A percentile compares a stretch with the other conserved stretches of the same genome.
phyloP scores from a whole-genome alignment of 92 coral and sea anemone species.

The Umimayanthus chanpuru region DNA sequence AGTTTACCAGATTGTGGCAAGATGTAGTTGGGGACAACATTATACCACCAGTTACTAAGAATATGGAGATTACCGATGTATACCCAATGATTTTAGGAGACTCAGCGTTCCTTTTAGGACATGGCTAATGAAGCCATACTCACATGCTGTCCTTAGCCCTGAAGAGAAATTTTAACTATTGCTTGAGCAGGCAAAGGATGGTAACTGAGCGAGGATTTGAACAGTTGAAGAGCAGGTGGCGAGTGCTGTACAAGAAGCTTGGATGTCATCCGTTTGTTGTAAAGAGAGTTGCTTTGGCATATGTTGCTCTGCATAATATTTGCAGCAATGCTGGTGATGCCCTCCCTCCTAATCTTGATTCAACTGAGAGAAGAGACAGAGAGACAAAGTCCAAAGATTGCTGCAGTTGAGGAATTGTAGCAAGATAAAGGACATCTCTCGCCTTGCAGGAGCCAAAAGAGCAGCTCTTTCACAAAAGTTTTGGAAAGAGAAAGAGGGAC shows the following conservation, averaged over 20 bases:
- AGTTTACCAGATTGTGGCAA: slow-evolving; percentile 37
- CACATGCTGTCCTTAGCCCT: not conserved
- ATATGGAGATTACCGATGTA: not conserved
- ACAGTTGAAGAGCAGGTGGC: not conserved
- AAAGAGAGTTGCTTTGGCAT: not conserved
- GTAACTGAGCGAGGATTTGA: slow-evolving; percentile 7
- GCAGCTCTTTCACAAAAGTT: slow-evolving; percentile 32
- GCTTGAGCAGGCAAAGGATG: slow-evolving; percentile 3
- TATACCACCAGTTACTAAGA: slow-evolving; percentile 11
- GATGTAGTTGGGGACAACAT: not conserved
- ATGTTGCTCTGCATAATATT: slow-evolving; percentile 4
- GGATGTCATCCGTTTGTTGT: not conserved
- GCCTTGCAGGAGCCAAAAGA: slow-evolving; percentile 28
- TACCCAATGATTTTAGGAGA: slow-evolving; percentile 12
- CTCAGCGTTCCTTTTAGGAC: slow-evolving; percentile 19
- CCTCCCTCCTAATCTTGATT: slow-evolving; percentile 25
- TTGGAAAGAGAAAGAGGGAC: slow-evolving; percentile 37
- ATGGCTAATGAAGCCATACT: slow-evolving; percentile 33
- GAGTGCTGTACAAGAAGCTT: not conserved
- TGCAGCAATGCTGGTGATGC: slow-evolving; percentile 11
- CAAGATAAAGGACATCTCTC: slow-evolving; percentile 41
- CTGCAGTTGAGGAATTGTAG: slow-evolving; percentile 16
- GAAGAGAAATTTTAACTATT: slow-evolving; percentile 11
- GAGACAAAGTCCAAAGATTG: slow-evolving; percentile 9
- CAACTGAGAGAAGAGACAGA: slow-evolving; percentile 29